These are phyloP conservation scores for Melanostoma mellinum DNA, from an alignment of 2,888 invertebrate genomes.

Conservation along the genomic window DNA sequence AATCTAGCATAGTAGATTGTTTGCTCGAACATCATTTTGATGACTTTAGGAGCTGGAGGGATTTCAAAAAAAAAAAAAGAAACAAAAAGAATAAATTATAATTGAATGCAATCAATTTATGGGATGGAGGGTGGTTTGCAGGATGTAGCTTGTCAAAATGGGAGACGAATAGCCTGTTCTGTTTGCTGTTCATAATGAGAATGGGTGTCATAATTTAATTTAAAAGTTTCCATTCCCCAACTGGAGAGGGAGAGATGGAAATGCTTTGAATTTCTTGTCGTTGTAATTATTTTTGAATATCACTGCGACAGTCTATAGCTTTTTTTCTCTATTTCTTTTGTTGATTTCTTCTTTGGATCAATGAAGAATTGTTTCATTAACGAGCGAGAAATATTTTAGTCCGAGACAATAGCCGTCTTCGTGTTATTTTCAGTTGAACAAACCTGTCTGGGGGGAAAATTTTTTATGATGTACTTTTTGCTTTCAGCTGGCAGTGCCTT, in stretches of 20 bases:
- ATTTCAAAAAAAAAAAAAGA: slow-evolving; percentile 25
- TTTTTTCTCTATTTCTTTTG: slow-evolving; percentile 19
- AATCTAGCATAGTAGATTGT: slow-evolving; percentile 39
- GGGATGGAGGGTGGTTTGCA: background rate
- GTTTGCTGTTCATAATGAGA: slow-evolving; percentile 13
- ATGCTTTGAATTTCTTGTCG: slow-evolving; percentile 33
- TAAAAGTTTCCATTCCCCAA: slow-evolving; percentile 45
- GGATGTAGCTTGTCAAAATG: slow-evolving; percentile 33
- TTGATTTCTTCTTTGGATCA: slow-evolving; percentile 23
- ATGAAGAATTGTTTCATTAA: slow-evolving; percentile 45
- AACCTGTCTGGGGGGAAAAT: too few relatives aligned
- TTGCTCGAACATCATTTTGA: slow-evolving; percentile 20
- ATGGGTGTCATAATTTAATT: slow-evolving; percentile 67
- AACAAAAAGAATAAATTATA: slow-evolving; percentile 34
- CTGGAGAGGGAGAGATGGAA: background rate
- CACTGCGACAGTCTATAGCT: background rate
- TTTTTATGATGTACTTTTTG: too few relatives aligned
- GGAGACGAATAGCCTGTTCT: slow-evolving; percentile 45
- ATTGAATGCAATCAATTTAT: slow-evolving; percentile 61
- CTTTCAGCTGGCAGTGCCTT: too few relatives aligned
- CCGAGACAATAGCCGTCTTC: too few relatives aligned
- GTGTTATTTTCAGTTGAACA: too few relatives aligned
- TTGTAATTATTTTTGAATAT: slow-evolving; percentile 16
- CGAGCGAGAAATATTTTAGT: slow-evolving; percentile 3
- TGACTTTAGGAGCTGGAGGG: slow-evolving; percentile 1